A percentile compares a stretch with the other conserved stretches of the same genome.
Evolutionary conservation across 2,113 vertebrate genomes (phyloP).

Genomic region (Carassius auratus): DNA sequence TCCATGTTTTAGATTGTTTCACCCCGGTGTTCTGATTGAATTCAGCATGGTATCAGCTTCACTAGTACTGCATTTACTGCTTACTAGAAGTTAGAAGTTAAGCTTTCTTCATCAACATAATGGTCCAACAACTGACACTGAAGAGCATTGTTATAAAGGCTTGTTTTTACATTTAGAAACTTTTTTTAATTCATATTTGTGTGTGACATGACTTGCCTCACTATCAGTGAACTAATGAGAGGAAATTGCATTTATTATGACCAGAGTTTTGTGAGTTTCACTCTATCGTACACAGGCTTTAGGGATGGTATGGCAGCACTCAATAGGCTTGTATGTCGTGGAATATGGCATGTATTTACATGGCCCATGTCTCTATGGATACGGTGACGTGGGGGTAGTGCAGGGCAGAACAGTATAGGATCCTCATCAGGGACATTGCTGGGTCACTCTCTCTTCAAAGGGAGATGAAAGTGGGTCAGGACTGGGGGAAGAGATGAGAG

Average conservation of each 20-base stretch:
- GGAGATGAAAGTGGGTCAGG: constrained; percentile 57
- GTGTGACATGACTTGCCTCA: not conserved
- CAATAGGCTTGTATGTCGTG: not conserved
- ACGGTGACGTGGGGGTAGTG: constrained; percentile 19
- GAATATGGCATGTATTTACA: constrained; percentile 36
- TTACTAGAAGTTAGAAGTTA: not conserved
- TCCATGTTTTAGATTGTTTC: not conserved
- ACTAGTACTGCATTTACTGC: not conserved
- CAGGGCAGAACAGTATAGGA: constrained; percentile 42
- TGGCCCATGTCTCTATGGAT: constrained; percentile 30
- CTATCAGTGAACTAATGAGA: not conserved
- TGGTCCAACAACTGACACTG: not conserved
- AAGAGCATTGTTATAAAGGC: not conserved
- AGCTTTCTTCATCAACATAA: not conserved
- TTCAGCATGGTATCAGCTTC: not conserved
- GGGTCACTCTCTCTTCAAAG: constrained; percentile 58
- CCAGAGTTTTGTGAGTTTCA: not conserved
- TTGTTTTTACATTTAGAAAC: not conserved
- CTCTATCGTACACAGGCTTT: not conserved
- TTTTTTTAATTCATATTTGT: not conserved
- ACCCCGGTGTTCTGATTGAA: not conserved
- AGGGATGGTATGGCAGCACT: not conserved
- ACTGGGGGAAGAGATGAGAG: constrained; percentile 48
- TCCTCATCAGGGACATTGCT: constrained; percentile 55
- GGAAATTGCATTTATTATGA: not conserved